Conservation (phyloP, 1,140 invertebrate genomes). For the Atta cephalotes region DNA sequence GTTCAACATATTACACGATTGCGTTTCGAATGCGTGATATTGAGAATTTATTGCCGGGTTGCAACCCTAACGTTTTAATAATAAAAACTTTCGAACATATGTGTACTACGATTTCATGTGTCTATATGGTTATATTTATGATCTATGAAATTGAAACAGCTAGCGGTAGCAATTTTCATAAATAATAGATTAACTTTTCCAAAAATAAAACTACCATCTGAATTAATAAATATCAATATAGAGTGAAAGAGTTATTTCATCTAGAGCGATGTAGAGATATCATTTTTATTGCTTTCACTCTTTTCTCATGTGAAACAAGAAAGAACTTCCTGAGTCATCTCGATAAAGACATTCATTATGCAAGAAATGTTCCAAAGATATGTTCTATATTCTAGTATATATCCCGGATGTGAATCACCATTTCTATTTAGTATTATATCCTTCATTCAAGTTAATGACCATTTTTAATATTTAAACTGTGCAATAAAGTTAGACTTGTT, state of each 20-base stretch:
- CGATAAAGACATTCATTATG: background rate
- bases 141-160: background rate
- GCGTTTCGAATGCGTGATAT: background rate
- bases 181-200: conserved; percentile 7
- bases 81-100: background rate
- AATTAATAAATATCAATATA: conserved; percentile 4
- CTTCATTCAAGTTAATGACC: background rate
- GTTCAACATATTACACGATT: background rate
- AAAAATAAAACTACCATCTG: background rate
- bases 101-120: conserved; percentile 8
- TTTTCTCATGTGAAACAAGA: background rate
- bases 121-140: background rate
- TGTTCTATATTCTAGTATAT: no score
- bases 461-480: background rate
- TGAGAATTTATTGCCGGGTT: conserved; percentile 6
- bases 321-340: background rate
- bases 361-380: conserved; percentile 1
- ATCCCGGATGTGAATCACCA: background rate
- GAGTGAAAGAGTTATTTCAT: background rate
- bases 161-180: background rate
- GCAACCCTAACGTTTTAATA: background rate
- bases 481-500: background rate
- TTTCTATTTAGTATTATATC: background rate
- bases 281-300: background rate
- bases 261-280: background rate